Evolutionary conservation across 1,140 invertebrate species (phyloP), one percentile per base, ranked within the genome.

Genomic region (Ridgeia piscesae): DNA sequence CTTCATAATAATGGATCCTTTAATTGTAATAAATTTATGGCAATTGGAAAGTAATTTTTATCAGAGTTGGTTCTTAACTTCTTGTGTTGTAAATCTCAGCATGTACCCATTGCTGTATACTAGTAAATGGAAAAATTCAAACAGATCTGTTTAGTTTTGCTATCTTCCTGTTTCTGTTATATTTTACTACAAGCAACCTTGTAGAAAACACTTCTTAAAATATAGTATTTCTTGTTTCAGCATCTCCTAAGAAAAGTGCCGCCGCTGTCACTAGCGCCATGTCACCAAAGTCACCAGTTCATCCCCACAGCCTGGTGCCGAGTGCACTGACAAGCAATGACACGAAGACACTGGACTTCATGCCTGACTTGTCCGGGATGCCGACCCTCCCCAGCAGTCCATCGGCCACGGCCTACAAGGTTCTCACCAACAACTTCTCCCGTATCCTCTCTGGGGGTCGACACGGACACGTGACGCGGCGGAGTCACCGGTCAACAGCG

Each of bases 331-430:
- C 48, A 33, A 34, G 35, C 90, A 91, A 91, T n/a, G 48, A 42
- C 48, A 34, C 90, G 33, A 91, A 91, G 90, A 91, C 35, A 34
- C 35, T 91, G 11, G 34, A 35, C 35, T 42, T 77, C 58, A 77
- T 77, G 58, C 58, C 58, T 58, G 35, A 92, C 34, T 48, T 92
- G 33, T 33, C 58, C 91, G 34, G 35, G 17, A 77, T 77, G 58
- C 94, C 95, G 0, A 94, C 94, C 35, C 58, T 77, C 17, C 58
- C 58, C 27, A 21, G 58, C 58, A 95, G 95, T 91, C 94, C 95
- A 33, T 94, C 95, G 0, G 94, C 95, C 14, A 94, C 94, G 89
- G 94, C 95, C 31, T 95, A 95, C 93, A 94, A 94, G 89, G 93
- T 94, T 31, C 91, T 95, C 17, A 89, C 95, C 17, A 93, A 94